These are phyloP conservation scores for Fragum whitleyi DNA, from an alignment of 2,888 invertebrate genomes.

Conservation along the genomic window DNA sequence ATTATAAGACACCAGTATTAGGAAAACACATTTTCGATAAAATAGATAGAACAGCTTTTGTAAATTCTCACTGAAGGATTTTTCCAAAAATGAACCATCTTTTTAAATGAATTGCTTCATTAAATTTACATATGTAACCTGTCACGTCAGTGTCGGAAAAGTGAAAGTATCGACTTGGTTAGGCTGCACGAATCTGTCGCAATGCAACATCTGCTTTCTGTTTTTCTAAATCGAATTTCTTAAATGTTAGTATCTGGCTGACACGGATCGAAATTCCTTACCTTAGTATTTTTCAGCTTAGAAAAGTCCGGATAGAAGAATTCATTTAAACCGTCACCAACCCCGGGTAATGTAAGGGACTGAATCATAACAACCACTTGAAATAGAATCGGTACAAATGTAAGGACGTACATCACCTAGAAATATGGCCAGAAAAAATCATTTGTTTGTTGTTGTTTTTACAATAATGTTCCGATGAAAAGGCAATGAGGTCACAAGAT, in stretches of 20 bases:
- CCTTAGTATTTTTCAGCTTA: conserved; percentile 42
- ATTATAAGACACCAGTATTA: not conserved
- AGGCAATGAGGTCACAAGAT: too few species aligned
- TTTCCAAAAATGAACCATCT: too few species aligned
- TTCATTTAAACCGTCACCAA: conserved; percentile 37
- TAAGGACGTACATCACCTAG: conserved; percentile 54
- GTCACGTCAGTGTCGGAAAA: too few species aligned
- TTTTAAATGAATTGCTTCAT: too few species aligned
- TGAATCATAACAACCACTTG: conserved; percentile 42
- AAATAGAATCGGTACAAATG: conserved; percentile 45
- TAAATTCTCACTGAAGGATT: too few species aligned
- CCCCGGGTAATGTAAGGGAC: conserved; percentile 49
- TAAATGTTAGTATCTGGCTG: not conserved
- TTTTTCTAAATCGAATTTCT: not conserved
- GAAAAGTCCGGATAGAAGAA: conserved; percentile 59
- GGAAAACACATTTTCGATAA: not conserved
- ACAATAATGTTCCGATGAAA: too few species aligned
- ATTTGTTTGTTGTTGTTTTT: too few species aligned
- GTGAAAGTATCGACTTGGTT: not conserved
- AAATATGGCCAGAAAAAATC: not conserved
- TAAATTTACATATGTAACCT: too few species aligned
- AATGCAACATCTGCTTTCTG: too few species aligned
- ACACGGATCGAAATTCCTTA: too few species aligned
- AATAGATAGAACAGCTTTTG: too few species aligned
- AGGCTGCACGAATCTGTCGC: not conserved